phyloP scores from a whole-genome alignment of 2,888 invertebrate genomes.

The Cabera pusaria region DNA sequence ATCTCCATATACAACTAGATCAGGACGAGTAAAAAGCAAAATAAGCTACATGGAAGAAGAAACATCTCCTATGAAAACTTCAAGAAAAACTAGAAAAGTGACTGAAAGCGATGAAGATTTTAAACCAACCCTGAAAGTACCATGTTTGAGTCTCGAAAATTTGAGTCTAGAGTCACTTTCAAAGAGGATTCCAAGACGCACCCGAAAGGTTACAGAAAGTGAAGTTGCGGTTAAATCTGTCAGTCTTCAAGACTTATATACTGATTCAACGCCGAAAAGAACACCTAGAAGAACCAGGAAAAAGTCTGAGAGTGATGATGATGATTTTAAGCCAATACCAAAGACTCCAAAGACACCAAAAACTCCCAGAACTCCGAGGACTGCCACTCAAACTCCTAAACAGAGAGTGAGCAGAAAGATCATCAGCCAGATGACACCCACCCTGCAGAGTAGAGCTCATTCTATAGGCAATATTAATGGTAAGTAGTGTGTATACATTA shows the following conservation, averaged over 20 bases:
- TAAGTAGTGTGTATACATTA: too few species aligned
- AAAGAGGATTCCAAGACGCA: conserved; percentile 56
- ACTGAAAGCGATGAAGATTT: conserved; percentile 35
- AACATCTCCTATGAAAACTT: conserved; percentile 52
- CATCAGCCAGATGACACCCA: conserved; percentile 65
- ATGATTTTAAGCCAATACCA: too few species aligned
- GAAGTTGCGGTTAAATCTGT: conserved; percentile 62
- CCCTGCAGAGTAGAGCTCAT: conserved; percentile 59
- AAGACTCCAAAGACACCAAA: conserved; percentile 48
- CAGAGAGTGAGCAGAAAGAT: conserved; percentile 57
- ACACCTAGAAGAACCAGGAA: conserved; percentile 44
- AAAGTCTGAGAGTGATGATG: too few species aligned
- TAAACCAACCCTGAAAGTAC: conserved; percentile 30
- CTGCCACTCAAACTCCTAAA: conserved; percentile 53
- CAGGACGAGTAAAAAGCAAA: conserved; percentile 51
- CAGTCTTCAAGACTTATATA: too few species aligned
- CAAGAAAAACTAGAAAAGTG: conserved; percentile 39
- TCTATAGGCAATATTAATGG: conserved; percentile 66
- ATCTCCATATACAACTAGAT: conserved; percentile 47
- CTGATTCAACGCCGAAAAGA: conserved; percentile 47
- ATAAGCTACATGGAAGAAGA: conserved; percentile 59
- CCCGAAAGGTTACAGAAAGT: conserved; percentile 47
- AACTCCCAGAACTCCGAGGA: conserved; percentile 44
- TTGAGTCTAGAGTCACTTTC: conserved; percentile 18
- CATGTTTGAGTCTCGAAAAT: conserved; percentile 9